Base-by-base conservation (phyloP, 1,140 invertebrate genomes). In the Agrilus planipennis region DNA sequence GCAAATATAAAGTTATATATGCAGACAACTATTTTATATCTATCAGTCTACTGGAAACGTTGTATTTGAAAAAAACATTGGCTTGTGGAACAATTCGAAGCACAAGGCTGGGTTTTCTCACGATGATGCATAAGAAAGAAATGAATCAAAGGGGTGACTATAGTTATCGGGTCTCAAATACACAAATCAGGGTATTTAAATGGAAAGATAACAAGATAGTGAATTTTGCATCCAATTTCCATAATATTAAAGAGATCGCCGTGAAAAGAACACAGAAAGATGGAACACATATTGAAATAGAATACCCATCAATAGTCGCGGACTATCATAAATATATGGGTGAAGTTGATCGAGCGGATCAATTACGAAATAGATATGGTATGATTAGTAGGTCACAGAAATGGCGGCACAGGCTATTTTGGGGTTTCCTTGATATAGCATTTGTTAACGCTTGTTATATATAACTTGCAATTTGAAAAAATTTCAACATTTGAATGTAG, bases 391-490 rank as follows among this genome's bases (percentile, higher is more conserved):
- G 55, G 45, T 60, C 53, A 44, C 49, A 47, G 43, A 60, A 62
- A 51, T 57, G 55, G 57, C 60, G 55, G 55, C 54, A 60, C 44
- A 52, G 53, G 28, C 52, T 62, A 34, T 57, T 60, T 50, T 62
- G 53, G 55, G 51, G 51, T 45, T 40, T 54, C 47, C 40, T 51
- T 16, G 52, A 54, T 41, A 53, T 53, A 27, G 42, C 47, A 50
- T 57, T 57, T 53, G 28, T 40, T 2, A 40, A 40, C 21, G 27
- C 38, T 15, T 40, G 15, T 40, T 2, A 40, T 40, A 14, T 40
- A 18, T 11, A 30, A 31, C 16, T 11, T 27, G 3, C 4, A 20
- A 4, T 21, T 21, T 21, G 34, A 22, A 16, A 29, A 37, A 23
- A 36, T 23, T 11, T 42, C 39, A n/a, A 35, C 38, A 25, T 17